Conservation (phyloP, 2,888 invertebrate genomes). For the Caenorhabditis sp. region DNA sequence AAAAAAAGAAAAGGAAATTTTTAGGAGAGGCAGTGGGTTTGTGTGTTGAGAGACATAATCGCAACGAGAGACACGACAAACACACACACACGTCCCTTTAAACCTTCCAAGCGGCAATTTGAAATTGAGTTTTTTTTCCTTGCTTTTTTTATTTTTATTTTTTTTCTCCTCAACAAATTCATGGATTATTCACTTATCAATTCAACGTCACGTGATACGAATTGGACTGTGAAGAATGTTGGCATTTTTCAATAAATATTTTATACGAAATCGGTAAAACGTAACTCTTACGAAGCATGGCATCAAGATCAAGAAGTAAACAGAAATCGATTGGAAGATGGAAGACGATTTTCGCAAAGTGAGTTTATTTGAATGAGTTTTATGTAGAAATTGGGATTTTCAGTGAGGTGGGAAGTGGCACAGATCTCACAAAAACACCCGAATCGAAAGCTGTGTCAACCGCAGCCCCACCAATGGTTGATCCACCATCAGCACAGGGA, state of each 20-base stretch:
- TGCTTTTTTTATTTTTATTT: neutral
- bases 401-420: neutral
- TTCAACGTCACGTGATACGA: neutral
- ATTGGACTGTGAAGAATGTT: neutral
- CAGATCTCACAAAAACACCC: no score
- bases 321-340: neutral
- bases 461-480: no score
- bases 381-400: neutral
- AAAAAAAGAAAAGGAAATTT: slow-evolving; percentile 31
- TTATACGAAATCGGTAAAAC: neutral
- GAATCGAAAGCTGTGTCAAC: no score
- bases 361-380: neutral
- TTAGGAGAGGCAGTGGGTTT: slow-evolving; percentile 26
- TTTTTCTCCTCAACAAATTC: no score
- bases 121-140: neutral
- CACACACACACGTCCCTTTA: slow-evolving; percentile 32
- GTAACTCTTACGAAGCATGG: neutral
- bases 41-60: slow-evolving; percentile 4
- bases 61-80: slow-evolving; percentile 22
- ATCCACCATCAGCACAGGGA: neutral
- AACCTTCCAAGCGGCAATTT: neutral
- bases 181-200: no score
- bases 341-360: neutral
- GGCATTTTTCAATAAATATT: neutral
- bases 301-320: slow-evolving; percentile 3